These are phyloP conservation scores for Anoplolepis gracilipes DNA, from an alignment of 1,140 invertebrate genomes.

Conservation along the genomic window DNA sequence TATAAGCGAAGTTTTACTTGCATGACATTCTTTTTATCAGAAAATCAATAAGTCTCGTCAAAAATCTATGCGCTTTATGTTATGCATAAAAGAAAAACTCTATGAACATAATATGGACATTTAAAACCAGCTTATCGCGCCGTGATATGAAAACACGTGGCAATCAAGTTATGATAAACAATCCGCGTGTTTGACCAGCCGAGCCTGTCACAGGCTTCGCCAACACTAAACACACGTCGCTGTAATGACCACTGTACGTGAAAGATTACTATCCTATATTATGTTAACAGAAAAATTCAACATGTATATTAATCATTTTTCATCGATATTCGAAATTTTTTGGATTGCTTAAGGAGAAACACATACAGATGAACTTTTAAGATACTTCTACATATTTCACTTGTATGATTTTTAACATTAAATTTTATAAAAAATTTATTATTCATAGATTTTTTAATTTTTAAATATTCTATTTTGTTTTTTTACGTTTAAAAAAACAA, in stretches of 20 bases:
- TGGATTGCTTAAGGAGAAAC: neutral
- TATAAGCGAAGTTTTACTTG: too few species aligned
- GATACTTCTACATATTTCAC: neutral
- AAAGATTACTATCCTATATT: neutral
- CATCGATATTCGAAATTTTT: neutral
- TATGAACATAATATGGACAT: conserved; percentile 72
- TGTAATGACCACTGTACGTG: neutral
- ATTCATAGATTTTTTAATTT: neutral
- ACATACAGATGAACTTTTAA: neutral
- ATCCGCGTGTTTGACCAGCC: conserved; percentile 69
- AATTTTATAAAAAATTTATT: neutral
- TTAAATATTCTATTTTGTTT: neutral
- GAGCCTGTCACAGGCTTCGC: conserved; percentile 67
- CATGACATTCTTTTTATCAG: neutral
- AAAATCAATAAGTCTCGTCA: conserved; percentile 13
- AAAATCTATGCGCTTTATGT: conserved; percentile 67
- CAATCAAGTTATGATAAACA: conserved; percentile 77
- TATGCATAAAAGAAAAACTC: conserved; percentile 41
- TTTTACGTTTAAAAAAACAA: neutral
- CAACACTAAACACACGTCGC: conserved; percentile 69
- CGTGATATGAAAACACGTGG: conserved; percentile 75
- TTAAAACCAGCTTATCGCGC: conserved; percentile 77
- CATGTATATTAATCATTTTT: neutral
- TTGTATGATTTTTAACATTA: neutral
- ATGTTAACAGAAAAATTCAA: conserved; percentile 18